Conservation (phyloP, 2,113 vertebrate species). For the Apeltes quadracus region DNA sequence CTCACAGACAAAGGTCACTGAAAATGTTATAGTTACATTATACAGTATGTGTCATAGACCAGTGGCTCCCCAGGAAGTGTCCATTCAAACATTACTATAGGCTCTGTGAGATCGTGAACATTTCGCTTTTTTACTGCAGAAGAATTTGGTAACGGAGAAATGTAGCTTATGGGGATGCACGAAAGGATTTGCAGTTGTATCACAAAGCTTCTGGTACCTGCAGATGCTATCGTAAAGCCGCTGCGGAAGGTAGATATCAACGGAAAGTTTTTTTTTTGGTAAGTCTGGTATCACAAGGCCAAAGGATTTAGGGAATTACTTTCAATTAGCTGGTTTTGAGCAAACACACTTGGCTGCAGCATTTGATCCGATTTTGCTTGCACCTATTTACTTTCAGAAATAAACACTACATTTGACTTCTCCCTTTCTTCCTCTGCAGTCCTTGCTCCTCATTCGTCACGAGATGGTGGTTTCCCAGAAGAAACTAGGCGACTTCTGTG, state of each 20-base stretch:
- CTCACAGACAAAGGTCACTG: neutral
- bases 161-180: neutral
- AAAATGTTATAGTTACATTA: neutral
- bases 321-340: too few species aligned
- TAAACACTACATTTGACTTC: neutral
- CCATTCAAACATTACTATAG: slow-evolving; percentile 6
- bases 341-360: too few species aligned
- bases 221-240: neutral
- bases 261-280: neutral
- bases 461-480: slow-evolving; percentile 94
- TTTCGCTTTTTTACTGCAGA: neutral
- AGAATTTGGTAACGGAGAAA: neutral
- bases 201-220: neutral
- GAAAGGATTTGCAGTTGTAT: neutral
- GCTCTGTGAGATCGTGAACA: slow-evolving; percentile 5
- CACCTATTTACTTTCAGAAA: too few species aligned
- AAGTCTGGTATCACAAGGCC: neutral
- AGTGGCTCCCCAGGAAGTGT: neutral
- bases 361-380: too few species aligned
- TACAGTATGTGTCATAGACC: neutral
- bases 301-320: too few species aligned
- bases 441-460: slow-evolving; percentile 90
- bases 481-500: slow-evolving; percentile 90
- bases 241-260: neutral
- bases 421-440: slow-evolving; percentile 73